Conservation (phyloP, 2,888 invertebrate species). For the Nasonovia ribisnigri region DNA sequence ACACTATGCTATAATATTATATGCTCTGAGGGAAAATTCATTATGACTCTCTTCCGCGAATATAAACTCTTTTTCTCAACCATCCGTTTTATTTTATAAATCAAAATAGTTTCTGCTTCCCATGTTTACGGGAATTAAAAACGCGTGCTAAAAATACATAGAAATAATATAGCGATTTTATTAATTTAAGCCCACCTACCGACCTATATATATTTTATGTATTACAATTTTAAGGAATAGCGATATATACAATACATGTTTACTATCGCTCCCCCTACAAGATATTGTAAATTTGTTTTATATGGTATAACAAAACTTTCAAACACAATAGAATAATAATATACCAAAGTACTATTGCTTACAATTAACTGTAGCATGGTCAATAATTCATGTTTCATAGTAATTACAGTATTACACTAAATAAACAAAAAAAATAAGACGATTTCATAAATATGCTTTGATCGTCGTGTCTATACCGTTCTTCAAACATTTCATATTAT, state of each 20-base stretch:
- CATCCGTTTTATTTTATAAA: constrained; percentile 19
- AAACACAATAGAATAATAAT: neutral
- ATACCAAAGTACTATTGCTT: neutral
- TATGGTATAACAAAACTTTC: neutral
- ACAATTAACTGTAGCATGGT: neutral
- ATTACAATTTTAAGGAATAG: neutral
- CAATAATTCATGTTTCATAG: neutral
- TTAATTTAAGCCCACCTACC: neutral
- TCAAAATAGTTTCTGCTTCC: neutral
- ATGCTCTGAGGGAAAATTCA: constrained; percentile 43
- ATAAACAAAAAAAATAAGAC: neutral
- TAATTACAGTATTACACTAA: too few relatives aligned
- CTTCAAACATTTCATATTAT: neutral
- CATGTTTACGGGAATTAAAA: neutral
- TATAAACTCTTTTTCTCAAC: constrained; percentile 7
- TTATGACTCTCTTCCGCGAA: constrained; percentile 7
- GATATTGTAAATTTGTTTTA: neutral
- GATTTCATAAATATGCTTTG: neutral
- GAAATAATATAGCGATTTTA: neutral
- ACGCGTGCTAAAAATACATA: neutral
- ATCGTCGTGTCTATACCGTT: neutral
- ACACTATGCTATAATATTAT: constrained; percentile 21
- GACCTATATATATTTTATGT: neutral
- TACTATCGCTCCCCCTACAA: neutral
- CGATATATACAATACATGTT: neutral